Evolutionary conservation across 2,888 invertebrate species (phyloP), one percentile per base, ranked within the genome.

Genomic region (Cephonodes hylas): DNA sequence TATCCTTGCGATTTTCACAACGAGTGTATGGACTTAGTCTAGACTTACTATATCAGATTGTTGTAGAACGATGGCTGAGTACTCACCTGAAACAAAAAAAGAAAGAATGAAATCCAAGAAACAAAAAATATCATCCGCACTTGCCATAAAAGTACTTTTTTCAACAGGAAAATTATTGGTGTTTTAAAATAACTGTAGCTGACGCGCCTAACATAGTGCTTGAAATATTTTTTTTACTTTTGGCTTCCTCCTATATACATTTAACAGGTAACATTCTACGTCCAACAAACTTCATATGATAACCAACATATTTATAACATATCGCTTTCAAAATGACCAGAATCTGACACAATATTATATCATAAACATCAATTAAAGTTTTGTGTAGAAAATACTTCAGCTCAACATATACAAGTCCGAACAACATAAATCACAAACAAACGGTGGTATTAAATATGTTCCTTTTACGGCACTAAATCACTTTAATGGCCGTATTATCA

Each of bases 81-180:
- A 46, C 46, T 46, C 46, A 46, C 46, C 46, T 46, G 46, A 25
- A 46, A 46, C 46, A 46, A 46, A n/a, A 23, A 46, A 45, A n/a
- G n/a, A 46, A 5, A 13, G 13, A n/a, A 18, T 46, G 23, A 46
- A 22, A 18, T 46, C 2, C 22, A 46, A 13, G 22, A 46, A 1
- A 22, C 7, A 22, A 4, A 45, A 44, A 20, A 15, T 18, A 18
- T 44, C 3, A 8, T 1, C 22, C 10, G 15, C 5, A 4, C 15
- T 42, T 18, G 7, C 4, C 4, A 4, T 15, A 6, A 18, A n/a
- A 42, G 42, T n/a, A 18, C n/a, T n/a, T n/a, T n/a, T n/a, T n/a
- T n/a, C n/a, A n/a, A n/a, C n/a, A n/a, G n/a, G n/a, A n/a, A n/a
- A n/a, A n/a, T n/a, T n/a, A n/a, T n/a, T n/a, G n/a, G n/a, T n/a